Conservation (phyloP, 2,113 vertebrate species). For the Psophia crepitans region DNA sequence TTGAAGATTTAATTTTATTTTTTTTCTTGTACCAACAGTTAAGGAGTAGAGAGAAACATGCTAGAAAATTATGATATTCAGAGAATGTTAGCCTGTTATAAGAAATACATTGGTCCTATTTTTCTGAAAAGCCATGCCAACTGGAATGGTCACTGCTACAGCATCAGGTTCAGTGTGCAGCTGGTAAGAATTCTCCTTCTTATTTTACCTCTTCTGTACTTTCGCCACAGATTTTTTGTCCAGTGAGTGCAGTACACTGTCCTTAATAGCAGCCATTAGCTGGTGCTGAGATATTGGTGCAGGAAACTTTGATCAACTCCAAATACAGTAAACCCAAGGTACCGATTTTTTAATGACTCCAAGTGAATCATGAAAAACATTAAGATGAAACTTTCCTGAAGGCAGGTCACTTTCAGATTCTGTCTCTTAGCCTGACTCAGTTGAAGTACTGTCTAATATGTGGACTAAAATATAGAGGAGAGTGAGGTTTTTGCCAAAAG, state of each 20-base stretch:
- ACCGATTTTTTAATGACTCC: neutral
- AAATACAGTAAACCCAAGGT: neutral
- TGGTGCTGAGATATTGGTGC: neutral
- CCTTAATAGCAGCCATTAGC: neutral
- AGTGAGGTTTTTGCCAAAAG: neutral
- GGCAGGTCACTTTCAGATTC: neutral
- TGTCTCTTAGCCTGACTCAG: neutral
- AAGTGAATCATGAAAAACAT: neutral
- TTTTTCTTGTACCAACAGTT: neutral
- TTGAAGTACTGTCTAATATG: neutral
- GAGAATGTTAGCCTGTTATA: neutral
- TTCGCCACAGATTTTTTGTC: neutral
- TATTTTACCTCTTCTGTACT: neutral
- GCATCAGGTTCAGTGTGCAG: neutral
- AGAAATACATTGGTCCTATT: neutral
- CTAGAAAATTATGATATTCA: neutral
- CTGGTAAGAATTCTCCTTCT: neutral
- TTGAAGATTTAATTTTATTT: neutral
- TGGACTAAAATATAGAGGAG: neutral
- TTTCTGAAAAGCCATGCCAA: neutral
- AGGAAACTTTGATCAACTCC: neutral
- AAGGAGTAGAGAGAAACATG: neutral
- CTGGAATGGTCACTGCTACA: neutral
- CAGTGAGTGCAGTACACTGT: neutral
- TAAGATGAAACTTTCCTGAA: neutral